Conservation (phyloP, 1,140 invertebrate species). For the Diprion similis region DNA sequence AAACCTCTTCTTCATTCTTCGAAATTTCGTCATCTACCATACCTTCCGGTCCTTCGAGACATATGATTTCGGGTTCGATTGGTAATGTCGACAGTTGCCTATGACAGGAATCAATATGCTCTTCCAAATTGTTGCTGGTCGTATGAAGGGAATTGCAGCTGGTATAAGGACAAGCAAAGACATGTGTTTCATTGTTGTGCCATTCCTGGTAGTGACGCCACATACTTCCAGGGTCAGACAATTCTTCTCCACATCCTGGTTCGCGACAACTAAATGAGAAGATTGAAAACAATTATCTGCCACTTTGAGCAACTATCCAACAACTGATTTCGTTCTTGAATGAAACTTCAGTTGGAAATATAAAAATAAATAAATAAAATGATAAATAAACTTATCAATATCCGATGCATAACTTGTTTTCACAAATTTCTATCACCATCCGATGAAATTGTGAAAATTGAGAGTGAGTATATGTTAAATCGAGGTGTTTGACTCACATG, state of each 20-base stretch:
- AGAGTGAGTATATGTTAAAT: too few species aligned
- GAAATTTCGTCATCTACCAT: constrained; percentile 42
- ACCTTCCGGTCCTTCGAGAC: constrained; percentile 55
- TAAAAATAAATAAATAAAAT: background rate
- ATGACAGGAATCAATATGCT: constrained; percentile 57
- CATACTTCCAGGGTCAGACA: constrained; percentile 58
- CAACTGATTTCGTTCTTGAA: background rate
- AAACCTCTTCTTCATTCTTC: constrained; percentile 41
- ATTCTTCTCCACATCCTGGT: constrained; percentile 57
- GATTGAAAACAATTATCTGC: background rate
- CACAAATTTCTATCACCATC: too few species aligned
- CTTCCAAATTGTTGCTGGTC: constrained; percentile 51
- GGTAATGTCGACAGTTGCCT: constrained; percentile 49
- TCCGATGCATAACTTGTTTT: background rate
- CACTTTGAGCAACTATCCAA: constrained; percentile 15
- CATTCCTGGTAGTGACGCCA: constrained; percentile 60
- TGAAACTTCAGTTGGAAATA: too few species aligned
- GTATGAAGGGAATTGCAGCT: constrained; percentile 52
- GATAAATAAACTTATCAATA: constrained; percentile 17
- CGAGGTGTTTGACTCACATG: constrained; percentile 40
- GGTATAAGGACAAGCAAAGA: constrained; percentile 57
- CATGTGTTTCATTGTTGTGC: constrained; percentile 57
- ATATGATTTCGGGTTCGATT: constrained; percentile 58
- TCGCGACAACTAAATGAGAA: constrained; percentile 49
- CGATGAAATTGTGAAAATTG: too few species aligned